Evolutionary conservation across 2,888 invertebrate species (phyloP), one percentile per base, ranked within the genome.

Genomic region (Pristionchus entomophagus): DNA sequence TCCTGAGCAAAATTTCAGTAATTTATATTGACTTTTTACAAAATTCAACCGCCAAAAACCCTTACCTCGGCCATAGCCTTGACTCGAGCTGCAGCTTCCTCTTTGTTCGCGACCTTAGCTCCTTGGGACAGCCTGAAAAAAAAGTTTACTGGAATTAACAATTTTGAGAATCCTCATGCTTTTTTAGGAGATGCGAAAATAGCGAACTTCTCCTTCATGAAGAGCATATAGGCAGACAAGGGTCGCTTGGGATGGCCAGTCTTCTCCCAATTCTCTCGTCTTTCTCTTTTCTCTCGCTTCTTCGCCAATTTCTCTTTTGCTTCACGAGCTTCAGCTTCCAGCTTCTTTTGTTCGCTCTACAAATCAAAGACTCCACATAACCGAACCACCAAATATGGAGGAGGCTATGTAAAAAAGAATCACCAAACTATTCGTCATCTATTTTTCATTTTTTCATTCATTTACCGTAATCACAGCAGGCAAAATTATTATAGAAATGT

Each of bases 191-290:
- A 73, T 35, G n/a, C 10, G 56, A 32, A 45, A 82, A 38, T 17
- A n/a, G 26, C 65, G 26, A 0, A 84, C 69, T 86, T 81, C 35
- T 88, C 84, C 81, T 88, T 86, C 19, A 88, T 41, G 59, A 87
- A 88, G 2, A 86, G 83, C n/a, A 56, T n/a, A 26, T 73, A 78
- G 26, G 65, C 84, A 41, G 26, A 85, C 5, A 83, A 19, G 19
- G 88, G 87, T 17, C 51, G 26, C 32, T 81, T 73, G 0, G 88
- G 88, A 85, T 86, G 88, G 29, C 82, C 69, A 19, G 87, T 87
- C 73, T 82, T 49, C 69, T 87, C 87, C 83, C 84, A 84, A 26
- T 51, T 62, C 26, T 84, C 84, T 5, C 84, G 45, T 84, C 84
- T 82, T 51, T 82, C 82, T 29, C 56, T 26, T 8, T 12, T 38